Conservation (phyloP, 2,113 vertebrate species). For the Isurus oxyrinchus region DNA sequence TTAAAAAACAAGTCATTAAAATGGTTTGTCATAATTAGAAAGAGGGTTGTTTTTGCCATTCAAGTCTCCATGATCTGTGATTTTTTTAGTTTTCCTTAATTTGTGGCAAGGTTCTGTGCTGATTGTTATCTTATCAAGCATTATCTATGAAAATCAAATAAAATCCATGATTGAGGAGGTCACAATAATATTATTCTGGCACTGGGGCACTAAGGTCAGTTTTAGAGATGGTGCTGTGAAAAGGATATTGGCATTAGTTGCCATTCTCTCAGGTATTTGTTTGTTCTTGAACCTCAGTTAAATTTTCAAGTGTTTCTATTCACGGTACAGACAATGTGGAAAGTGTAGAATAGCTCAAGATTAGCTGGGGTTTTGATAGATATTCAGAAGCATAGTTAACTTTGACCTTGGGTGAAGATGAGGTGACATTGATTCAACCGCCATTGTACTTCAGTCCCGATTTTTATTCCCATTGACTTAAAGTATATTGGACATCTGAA, state of each 20-base stretch:
- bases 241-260: not conserved
- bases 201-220: not conserved
- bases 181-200: not conserved
- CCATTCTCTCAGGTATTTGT: not conserved
- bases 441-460: not conserved
- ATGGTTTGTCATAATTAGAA: not conserved
- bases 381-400: not conserved
- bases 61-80: not conserved
- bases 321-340: not conserved
- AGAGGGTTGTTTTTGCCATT: not conserved
- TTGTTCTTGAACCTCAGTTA: not conserved
- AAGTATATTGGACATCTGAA: not conserved
- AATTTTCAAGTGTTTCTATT: not conserved
- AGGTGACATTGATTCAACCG: not conserved
- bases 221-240: not conserved
- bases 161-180: not conserved
- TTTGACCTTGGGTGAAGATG: not conserved
- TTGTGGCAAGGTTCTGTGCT: not conserved
- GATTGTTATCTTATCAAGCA: not conserved
- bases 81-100: not conserved
- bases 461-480: not conserved
- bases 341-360: not conserved
- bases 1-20: not conserved
- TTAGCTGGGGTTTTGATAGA: not conserved
- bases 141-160: not conserved